A percentile compares a stretch with the other conserved stretches of the same genome.
phyloP scores from a whole-genome alignment of 2,888 invertebrate genomes.

The Phanerotoma sp. region DNA sequence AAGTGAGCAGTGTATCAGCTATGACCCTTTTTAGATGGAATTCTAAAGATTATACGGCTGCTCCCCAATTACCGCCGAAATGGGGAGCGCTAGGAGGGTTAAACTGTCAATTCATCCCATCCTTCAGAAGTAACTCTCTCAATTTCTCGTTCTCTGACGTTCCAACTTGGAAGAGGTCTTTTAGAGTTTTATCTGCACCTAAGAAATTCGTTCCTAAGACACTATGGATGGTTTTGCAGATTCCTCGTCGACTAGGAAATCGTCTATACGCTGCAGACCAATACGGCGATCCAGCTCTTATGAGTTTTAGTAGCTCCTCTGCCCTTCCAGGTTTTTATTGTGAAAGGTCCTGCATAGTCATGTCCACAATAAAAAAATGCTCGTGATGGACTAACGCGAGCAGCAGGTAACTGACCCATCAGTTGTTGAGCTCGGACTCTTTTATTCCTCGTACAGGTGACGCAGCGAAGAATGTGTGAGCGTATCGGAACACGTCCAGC shows the following conservation, averaged over 20 bases:
- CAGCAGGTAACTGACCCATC: constrained; percentile 40
- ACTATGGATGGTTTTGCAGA: not conserved
- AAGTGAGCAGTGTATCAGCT: constrained; percentile 33
- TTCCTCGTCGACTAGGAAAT: constrained; percentile 32
- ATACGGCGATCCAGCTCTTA: constrained; percentile 35
- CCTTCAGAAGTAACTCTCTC: not conserved
- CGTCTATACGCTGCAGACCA: constrained; percentile 33
- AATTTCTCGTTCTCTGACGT: not conserved
- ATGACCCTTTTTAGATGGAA: constrained; percentile 32
- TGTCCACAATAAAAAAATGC: constrained; percentile 23
- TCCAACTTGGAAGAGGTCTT: not conserved
- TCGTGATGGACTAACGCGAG: constrained; percentile 17
- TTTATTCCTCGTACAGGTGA: not conserved
- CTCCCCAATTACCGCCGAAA: constrained; percentile 44
- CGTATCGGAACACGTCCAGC: constrained; percentile 20
- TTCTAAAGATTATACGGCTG: constrained; percentile 39
- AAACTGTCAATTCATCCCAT: constrained; percentile 37
- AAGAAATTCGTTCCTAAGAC: not conserved
- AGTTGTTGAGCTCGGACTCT: constrained; percentile 26
- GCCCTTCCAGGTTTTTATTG: constrained; percentile 14
- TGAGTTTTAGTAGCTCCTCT: constrained; percentile 12
- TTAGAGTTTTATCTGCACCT: not conserved
- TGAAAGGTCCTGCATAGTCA: constrained; percentile 31
- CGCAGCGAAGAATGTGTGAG: constrained; percentile 19
- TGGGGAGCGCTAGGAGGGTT: constrained; percentile 40